Conservation (phyloP, 1,140 invertebrate species). For the Drosophila cardini region DNA sequence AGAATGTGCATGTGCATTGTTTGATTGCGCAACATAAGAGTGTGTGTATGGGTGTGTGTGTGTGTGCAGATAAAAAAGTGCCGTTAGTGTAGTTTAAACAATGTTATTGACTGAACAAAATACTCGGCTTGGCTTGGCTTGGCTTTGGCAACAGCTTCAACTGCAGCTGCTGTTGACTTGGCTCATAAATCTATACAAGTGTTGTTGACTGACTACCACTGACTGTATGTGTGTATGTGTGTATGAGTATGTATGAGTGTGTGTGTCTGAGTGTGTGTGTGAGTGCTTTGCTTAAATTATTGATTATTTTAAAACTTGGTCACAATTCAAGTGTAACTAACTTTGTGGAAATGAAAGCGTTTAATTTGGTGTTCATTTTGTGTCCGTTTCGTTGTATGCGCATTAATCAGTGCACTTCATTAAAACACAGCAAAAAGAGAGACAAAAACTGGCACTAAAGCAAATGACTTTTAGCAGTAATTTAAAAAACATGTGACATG, state of each 20-base stretch:
- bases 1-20: slow-evolving; percentile 22
- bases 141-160: background rate
- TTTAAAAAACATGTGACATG: slow-evolving; percentile 46
- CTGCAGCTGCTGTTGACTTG: slow-evolving; percentile 48
- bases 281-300: slow-evolving; percentile 42
- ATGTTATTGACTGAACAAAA: slow-evolving; percentile 59
- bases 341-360: background rate
- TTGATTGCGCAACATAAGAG: slow-evolving; percentile 42
- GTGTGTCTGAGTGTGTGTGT: slow-evolving; percentile 8
- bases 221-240: background rate
- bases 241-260: slow-evolving; percentile 1
- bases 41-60: no score
- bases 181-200: slow-evolving; percentile 61
- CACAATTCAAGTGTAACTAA: slow-evolving; percentile 29
- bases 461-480: slow-evolving; percentile 41
- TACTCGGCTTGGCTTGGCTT: background rate
- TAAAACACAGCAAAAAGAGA: slow-evolving; percentile 32
- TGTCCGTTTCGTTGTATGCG: slow-evolving; percentile 27
- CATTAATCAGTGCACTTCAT: slow-evolving; percentile 58
- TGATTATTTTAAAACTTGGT: slow-evolving; percentile 51
- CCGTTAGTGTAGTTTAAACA: slow-evolving; percentile 54
- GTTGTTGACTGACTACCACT: slow-evolving; percentile 45
- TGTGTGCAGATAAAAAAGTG: slow-evolving; percentile 49
- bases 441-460: slow-evolving; percentile 28
- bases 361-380: slow-evolving; percentile 7